These are phyloP conservation scores for Tamandua tetradactyla DNA, from an alignment of 2,797 vertebrate species.

Conservation along the genomic window DNA sequence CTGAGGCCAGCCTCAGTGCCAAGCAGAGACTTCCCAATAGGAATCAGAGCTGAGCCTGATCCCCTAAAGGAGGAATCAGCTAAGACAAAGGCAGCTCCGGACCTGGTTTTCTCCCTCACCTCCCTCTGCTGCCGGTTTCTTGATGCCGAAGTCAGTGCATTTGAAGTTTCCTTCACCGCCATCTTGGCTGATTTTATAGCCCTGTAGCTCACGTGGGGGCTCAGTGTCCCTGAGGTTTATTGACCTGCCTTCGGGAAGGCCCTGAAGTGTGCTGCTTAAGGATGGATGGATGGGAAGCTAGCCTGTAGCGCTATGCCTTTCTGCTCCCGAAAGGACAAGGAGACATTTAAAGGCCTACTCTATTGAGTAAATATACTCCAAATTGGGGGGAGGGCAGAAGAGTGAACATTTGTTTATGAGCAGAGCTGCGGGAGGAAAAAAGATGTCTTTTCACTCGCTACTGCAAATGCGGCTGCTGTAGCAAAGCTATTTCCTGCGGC, in stretches of 20 bases:
- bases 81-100: conserved; percentile 78
- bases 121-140: not conserved
- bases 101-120: not conserved
- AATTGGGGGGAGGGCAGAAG: conserved; percentile 20
- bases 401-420: conserved; percentile 37
- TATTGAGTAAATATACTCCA: not conserved
- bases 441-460: conserved; percentile 61
- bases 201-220: not conserved
- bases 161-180: not conserved
- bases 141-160: fast-evolving
- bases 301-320: not conserved
- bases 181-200: not conserved
- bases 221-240: fast-evolving
- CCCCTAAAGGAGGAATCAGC: conserved; percentile 73
- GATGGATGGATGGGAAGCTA: not conserved
- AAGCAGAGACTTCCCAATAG: conserved; percentile 82
- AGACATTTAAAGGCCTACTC: conserved; percentile 29
- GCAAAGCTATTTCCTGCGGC: conserved; percentile 41
- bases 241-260: not conserved
- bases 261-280: not conserved
- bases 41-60: conserved; percentile 80
- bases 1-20: conserved; percentile 82
- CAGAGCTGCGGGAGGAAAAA: not conserved
- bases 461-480: conserved; percentile 32
- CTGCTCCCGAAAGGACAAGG: not conserved